phyloP scores from a whole-genome alignment of 1,140 invertebrate genomes.

The Bombyx mandarina region DNA sequence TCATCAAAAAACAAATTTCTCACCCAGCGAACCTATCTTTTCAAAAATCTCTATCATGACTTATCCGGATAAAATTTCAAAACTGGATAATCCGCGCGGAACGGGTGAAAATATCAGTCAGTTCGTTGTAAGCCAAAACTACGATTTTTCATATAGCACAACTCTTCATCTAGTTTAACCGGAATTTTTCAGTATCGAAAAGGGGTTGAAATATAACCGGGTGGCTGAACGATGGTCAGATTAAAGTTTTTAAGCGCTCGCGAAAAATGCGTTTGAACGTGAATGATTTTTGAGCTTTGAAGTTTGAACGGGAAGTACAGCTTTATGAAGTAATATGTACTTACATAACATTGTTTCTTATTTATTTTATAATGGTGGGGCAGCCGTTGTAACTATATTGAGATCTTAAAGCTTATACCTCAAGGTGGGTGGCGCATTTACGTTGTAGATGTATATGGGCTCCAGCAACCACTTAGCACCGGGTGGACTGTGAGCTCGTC shows the following conservation, averaged over 20 bases:
- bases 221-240: neutral
- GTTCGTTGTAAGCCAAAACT: neutral
- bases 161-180: slow-evolving; percentile 13
- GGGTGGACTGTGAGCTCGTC: too few relatives aligned
- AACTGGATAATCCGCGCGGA: neutral
- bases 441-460: too few relatives aligned
- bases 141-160: slow-evolving; percentile 16
- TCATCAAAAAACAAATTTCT: neutral
- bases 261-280: neutral
- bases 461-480: too few relatives aligned
- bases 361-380: too few relatives aligned
- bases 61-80: slow-evolving; percentile 1
- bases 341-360: too few relatives aligned
- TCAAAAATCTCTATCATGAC: neutral
- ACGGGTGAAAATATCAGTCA: neutral
- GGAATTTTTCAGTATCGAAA: slow-evolving; percentile 5
- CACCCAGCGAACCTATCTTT: neutral
- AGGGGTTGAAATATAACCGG: neutral
- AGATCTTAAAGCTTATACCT: too few relatives aligned
- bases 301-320: too few relatives aligned
- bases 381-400: too few relatives aligned
- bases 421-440: too few relatives aligned
- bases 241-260: slow-evolving; percentile 1
- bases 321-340: too few relatives aligned
- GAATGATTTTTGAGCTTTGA: too few relatives aligned